These are phyloP conservation scores for Zaprionus obscuricornis DNA, from an alignment of 2,888 invertebrate species.

Conservation along the genomic window DNA sequence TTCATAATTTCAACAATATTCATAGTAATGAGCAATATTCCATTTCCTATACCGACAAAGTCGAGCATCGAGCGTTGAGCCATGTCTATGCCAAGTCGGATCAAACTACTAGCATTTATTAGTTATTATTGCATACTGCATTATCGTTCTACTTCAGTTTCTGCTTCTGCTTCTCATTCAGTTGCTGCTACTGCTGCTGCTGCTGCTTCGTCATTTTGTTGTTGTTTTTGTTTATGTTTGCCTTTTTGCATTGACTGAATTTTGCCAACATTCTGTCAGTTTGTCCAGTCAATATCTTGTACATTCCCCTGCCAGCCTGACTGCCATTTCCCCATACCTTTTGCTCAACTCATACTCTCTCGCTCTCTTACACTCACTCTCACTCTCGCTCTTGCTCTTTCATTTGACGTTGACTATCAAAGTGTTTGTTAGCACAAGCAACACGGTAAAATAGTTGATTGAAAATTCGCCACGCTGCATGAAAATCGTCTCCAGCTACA, in stretches of 20 bases:
- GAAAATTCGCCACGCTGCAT: slow-evolving; percentile 50
- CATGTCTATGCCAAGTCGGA: slow-evolving; percentile 1
- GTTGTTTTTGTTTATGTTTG: neutral
- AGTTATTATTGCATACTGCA: too few species aligned
- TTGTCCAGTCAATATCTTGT: too few species aligned
- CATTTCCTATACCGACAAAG: too few species aligned
- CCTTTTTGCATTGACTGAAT: neutral
- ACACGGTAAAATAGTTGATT: slow-evolving; percentile 62
- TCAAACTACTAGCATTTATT: too few species aligned
- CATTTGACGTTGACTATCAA: slow-evolving; percentile 18
- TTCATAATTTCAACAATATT: slow-evolving; percentile 31
- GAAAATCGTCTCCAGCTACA: slow-evolving; percentile 51
- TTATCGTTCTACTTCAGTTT: too few species aligned
- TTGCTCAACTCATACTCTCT: neutral
- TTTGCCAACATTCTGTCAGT: too few species aligned
- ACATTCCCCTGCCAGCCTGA: too few species aligned
- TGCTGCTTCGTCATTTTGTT: too few species aligned
- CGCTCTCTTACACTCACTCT: neutral
- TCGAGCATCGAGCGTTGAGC: too few species aligned
- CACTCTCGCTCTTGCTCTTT: neutral
- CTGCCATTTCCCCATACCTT: neutral
- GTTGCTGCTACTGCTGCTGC: too few species aligned
- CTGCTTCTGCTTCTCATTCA: too few species aligned
- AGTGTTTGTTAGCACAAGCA: slow-evolving; percentile 37
- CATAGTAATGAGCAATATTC: slow-evolving; percentile 30